phyloP scores from a whole-genome alignment of 2,888 invertebrate genomes.

The Drosophila anomalata region DNA sequence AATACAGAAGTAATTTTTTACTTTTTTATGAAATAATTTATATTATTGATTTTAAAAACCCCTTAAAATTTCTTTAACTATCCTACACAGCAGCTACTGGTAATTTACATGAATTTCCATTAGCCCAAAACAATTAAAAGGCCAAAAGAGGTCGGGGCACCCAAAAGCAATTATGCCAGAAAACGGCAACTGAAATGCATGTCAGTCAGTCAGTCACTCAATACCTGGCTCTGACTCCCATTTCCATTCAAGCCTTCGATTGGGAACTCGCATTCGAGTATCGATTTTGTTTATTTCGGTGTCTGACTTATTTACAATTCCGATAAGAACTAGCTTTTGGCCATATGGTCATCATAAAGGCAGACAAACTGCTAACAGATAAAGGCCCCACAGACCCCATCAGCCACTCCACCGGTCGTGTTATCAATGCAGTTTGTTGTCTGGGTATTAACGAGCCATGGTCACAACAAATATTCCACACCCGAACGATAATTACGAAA shows the following conservation, averaged over 20 bases:
- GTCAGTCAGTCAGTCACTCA: conserved; percentile 34
- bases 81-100: not conserved
- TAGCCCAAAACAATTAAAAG: conserved; percentile 37
- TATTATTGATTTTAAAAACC: not conserved
- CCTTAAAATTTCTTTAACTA: not conserved
- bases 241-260: conserved; percentile 53
- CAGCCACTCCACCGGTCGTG: not conserved
- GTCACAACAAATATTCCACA: conserved; percentile 30
- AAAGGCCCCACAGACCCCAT: conserved; percentile 35
- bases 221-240: conserved; percentile 60
- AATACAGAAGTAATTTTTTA: not conserved
- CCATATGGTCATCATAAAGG: conserved; percentile 61
- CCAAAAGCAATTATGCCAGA: conserved; percentile 66
- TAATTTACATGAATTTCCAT: conserved; percentile 55
- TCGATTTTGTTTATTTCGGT: not conserved
- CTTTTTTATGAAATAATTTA: not conserved
- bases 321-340: conserved; percentile 9
- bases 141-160: conserved; percentile 18
- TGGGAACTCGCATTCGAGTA: conserved; percentile 6
- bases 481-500: conserved; percentile 54
- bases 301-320: conserved; percentile 32
- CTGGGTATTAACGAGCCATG: conserved; percentile 19
- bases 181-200: conserved; percentile 23
- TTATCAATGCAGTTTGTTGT: conserved; percentile 49
- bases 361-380: conserved; percentile 46